Evolutionary conservation across 2,797 vertebrate species (phyloP).

Genomic region (Sciurus vulgaris): DNA sequence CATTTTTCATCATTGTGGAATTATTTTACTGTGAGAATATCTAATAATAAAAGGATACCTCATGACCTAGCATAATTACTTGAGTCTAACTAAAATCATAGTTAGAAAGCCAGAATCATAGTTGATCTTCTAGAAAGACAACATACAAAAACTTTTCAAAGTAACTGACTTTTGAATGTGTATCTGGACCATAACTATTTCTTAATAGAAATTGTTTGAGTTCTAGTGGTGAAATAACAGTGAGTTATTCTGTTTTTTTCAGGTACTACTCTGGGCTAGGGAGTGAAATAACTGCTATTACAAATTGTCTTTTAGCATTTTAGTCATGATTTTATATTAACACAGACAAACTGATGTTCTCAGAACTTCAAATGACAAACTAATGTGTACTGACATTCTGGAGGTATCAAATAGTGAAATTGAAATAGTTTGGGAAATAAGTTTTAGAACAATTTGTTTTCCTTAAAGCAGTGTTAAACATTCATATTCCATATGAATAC

Average conservation of each 20-base stretch:
- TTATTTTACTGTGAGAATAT: constrained; percentile 48
- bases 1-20: not conserved
- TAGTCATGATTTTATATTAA: not conserved
- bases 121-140: not conserved
- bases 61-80: not conserved
- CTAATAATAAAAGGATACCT: constrained; percentile 32
- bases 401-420: not conserved
- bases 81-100: not conserved
- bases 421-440: constrained; percentile 2
- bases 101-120: not conserved
- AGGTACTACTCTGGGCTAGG: not conserved
- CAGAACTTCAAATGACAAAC: constrained; percentile 9
- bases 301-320: not conserved
- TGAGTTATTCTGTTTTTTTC: too few relatives aligned
- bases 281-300: not conserved
- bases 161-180: not conserved
- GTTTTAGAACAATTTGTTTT: not conserved
- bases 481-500: not conserved
- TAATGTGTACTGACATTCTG: not conserved
- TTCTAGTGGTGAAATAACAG: not conserved
- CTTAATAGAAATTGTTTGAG: not conserved
- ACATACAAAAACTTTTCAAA: not conserved
- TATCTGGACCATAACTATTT: not conserved
- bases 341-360: not conserved
- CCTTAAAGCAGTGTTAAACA: not conserved